Conservation (phyloP, 2,888 invertebrate genomes). For the Agonopterix subpropinquella region DNA sequence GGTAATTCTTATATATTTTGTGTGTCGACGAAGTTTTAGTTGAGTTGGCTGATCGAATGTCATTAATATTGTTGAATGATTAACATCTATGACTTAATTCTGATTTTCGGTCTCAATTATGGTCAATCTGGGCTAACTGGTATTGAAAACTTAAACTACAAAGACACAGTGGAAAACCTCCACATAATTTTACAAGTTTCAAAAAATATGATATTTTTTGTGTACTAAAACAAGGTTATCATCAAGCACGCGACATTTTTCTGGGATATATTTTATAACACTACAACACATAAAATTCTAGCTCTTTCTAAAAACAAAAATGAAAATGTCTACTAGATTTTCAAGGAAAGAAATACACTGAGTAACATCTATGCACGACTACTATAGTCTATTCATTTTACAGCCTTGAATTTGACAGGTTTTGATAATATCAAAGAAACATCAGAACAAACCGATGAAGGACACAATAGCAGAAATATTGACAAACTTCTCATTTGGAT, state of each 20-base stretch:
- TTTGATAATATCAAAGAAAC: not conserved
- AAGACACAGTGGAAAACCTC: conserved; percentile 32
- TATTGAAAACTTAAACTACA: conserved; percentile 12
- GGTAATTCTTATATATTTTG: too few species aligned
- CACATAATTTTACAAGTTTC: conserved; percentile 55
- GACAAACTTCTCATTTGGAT: too few species aligned
- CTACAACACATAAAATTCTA: conserved; percentile 66
- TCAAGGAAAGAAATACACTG: conserved; percentile 35
- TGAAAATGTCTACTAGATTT: conserved; percentile 35
- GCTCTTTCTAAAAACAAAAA: conserved; percentile 54
- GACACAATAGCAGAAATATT: too few species aligned
- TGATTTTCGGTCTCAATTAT: too few species aligned
- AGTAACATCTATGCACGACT: conserved; percentile 38
- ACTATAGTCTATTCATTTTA: conserved; percentile 29
- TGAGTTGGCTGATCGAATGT: too few species aligned
- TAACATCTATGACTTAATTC: not conserved
- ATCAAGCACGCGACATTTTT: conserved; percentile 29
- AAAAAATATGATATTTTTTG: conserved; percentile 61
- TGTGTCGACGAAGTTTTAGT: too few species aligned
- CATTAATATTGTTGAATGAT: conserved; percentile 2
- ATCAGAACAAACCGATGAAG: too few species aligned
- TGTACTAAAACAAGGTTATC: conserved; percentile 47
- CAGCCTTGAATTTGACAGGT: conserved; percentile 32
- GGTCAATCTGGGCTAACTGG: too few species aligned
- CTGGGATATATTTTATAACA: conserved; percentile 34